A percentile compares a stretch with the other conserved stretches of the same genome.
Conservation (phyloP, 2,113 vertebrate species). For the Nerophis ophidion region DNA sequence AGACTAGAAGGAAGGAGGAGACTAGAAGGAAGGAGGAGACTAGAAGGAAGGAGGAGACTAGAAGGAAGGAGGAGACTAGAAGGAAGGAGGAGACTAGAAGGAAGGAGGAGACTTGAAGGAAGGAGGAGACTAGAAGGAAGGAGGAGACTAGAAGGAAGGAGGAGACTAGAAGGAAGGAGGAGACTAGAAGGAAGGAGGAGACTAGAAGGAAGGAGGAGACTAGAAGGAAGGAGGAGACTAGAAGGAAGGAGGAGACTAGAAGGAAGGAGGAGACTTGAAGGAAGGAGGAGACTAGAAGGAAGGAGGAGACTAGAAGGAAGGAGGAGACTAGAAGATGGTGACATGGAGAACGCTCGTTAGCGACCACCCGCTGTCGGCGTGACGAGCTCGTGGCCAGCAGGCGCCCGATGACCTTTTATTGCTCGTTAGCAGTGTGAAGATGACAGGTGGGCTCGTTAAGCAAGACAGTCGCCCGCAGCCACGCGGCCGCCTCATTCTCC, state of each 20-base stretch:
- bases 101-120: not conserved
- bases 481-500: not conserved
- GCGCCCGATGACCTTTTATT: not conserved
- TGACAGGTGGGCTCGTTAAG: not conserved
- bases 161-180: no score
- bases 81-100: not conserved
- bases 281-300: not conserved
- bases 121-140: no score
- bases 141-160: no score
- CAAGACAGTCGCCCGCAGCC: not conserved
- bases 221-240: no score
- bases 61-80: no score
- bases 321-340: not conserved
- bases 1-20: not conserved
- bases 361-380: no score
- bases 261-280: slow-evolving; percentile 3
- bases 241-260: not conserved
- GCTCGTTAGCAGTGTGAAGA: not conserved
- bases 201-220: not conserved
- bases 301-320: not conserved
- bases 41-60: not conserved
- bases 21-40: not conserved
- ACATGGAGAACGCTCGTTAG: not conserved
- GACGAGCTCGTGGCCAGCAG: no score
- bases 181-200: not conserved